Base-by-base conservation (phyloP, 2,888 invertebrate species). In the Acleris literana region DNA sequence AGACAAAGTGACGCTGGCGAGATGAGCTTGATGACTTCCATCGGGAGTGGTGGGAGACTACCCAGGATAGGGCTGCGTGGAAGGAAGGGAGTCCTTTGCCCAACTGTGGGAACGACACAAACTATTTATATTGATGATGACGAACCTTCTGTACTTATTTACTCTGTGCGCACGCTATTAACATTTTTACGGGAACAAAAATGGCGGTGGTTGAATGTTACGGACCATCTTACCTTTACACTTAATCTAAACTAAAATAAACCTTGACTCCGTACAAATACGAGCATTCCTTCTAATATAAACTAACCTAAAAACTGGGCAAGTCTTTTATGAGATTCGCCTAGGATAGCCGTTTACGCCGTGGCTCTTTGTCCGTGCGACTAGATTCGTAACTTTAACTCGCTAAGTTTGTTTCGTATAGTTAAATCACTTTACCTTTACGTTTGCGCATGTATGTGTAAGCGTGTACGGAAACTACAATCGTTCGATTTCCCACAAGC, bases 171-270 rank as follows among this genome's bases (percentile, higher is more conserved):
- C 74, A 80, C 76, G 80, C 80, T 80, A 88, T 90, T 90, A 90
- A 88, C 85, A 87, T 88, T 91, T 65, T 91, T 90, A 90, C 87
- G 90, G 84, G 76, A 83, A 86, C 88, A 84, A 89, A 65, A 91
- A 90, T 90, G 87, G 88, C 86, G 82, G 77, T 70, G 68, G 71
- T 72, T 71, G 77, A 75, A 75, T 79, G 78, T 83, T 82, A 81
- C 79, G 75, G 77, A 72, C 77, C 73, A 77, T 78, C 71, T 73
- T 77, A 75, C 68, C 63, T 62, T 68, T 39, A 56, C 71, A 67
- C 52, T 22, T 22, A 63, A 54, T 63, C 64, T 65, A 69, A 65
- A 57, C 73, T 59, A 84, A 78, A 80, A 76, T 79, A 70, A 55
- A 71, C 75, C 78, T 76, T 85, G 13, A 74, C 68, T 7, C 56